These are phyloP conservation scores for Hyperopisus bebe DNA, from an alignment of 2,113 vertebrate species.

Conservation along the genomic window DNA sequence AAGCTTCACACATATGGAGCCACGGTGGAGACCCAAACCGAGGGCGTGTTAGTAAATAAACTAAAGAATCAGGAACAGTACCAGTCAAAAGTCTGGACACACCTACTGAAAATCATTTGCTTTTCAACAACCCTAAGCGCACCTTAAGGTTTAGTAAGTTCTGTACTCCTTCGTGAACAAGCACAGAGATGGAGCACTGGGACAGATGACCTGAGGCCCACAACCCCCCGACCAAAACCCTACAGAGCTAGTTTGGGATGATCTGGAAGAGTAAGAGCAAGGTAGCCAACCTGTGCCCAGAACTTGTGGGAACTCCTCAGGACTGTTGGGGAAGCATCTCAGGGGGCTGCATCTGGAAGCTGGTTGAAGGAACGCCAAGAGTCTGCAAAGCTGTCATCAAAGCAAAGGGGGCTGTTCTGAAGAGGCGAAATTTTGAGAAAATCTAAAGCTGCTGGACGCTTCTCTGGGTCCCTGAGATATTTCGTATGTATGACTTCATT, in stretches of 20 bases:
- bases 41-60: background rate
- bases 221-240: too few relatives aligned
- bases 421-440: background rate
- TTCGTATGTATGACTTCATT: background rate
- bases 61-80: background rate
- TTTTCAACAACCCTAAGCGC: background rate
- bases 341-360: background rate
- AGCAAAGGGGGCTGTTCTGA: background rate
- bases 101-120: background rate
- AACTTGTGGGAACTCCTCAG: background rate
- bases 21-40: background rate
- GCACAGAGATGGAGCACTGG: background rate
- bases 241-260: background rate
- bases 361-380: background rate
- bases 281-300: background rate
- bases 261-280: background rate
- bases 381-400: background rate
- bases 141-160: background rate
- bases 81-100: background rate
- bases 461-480: background rate
- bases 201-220: background rate
- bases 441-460: background rate
- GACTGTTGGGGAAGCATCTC: background rate
- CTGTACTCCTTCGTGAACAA: background rate
- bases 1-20: background rate